Conservation (phyloP, 2,888 invertebrate genomes). For the Drosophila emarginata region DNA sequence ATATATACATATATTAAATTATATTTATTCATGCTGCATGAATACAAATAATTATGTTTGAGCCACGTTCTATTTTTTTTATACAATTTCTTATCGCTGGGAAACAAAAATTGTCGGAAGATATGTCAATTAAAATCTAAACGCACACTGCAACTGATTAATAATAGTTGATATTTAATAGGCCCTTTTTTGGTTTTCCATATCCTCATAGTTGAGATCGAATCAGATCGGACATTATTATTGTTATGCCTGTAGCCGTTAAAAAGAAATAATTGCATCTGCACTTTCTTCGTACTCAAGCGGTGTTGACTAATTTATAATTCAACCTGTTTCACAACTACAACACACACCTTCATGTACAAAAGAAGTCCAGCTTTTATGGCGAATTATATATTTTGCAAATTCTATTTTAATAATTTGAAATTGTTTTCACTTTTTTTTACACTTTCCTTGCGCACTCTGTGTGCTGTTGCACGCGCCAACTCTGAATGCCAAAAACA, state of each 20-base stretch:
- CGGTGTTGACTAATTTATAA: neutral
- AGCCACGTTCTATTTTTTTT: neutral
- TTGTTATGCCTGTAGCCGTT: neutral
- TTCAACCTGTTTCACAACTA: neutral
- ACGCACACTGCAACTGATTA: neutral
- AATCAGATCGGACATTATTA: constrained; percentile 1
- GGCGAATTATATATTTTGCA: constrained; percentile 17
- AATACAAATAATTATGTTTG: neutral
- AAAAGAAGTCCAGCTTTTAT: constrained; percentile 16
- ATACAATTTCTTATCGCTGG: constrained; percentile 1
- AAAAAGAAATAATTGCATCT: neutral
- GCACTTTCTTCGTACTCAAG: neutral
- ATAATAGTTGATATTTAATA: neutral
- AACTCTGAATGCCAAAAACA: constrained; percentile 68
- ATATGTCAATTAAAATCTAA: constrained; percentile 2
- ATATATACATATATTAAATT: neutral
- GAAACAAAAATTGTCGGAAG: neutral
- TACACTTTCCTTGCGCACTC: constrained; percentile 45
- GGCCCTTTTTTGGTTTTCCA: neutral
- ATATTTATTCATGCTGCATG: neutral
- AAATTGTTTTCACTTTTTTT: constrained; percentile 48
- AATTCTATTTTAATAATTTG: constrained; percentile 43
- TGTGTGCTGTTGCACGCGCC: constrained; percentile 67
- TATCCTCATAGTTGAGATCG: neutral
- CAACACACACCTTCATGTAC: constrained; percentile 67